Percentiles rank a stretch among this genome's conserved stretches.
phyloP scores from a whole-genome alignment of 2,888 invertebrate genomes.

The Cataglyphis cursor region DNA sequence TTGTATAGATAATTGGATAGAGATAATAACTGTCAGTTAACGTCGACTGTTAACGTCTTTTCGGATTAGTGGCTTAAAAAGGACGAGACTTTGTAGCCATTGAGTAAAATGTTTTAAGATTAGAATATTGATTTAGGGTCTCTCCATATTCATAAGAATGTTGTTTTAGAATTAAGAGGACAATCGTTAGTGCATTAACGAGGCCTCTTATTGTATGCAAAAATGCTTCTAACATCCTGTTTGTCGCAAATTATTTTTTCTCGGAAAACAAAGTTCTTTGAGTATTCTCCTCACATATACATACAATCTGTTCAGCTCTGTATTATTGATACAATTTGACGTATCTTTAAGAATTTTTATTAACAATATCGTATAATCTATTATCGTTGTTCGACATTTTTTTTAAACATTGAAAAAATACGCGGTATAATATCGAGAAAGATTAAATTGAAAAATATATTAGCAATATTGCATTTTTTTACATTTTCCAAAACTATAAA shows the following conservation, averaged over 20 bases:
- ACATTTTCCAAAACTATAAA: neutral
- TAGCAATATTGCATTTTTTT: neutral
- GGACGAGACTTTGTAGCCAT: constrained; percentile 33
- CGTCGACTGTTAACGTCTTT: neutral
- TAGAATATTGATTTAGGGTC: constrained; percentile 64
- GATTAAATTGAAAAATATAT: neutral
- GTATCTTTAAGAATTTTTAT: neutral
- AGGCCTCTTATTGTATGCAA: constrained; percentile 44
- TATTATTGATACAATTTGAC: neutral
- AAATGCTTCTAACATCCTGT: constrained; percentile 56
- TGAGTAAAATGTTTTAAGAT: constrained; percentile 62
- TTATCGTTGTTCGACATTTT: neutral
- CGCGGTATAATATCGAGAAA: neutral
- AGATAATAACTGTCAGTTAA: constrained; percentile 1
- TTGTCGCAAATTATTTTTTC: constrained; percentile 77
- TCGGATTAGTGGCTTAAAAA: constrained; percentile 41
- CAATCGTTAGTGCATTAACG: constrained; percentile 74
- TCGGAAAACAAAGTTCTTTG: constrained; percentile 45
- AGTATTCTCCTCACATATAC: constrained; percentile 38
- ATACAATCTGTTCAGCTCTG: constrained; percentile 31
- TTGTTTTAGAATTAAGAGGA: constrained; percentile 81
- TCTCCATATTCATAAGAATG: constrained; percentile 61
- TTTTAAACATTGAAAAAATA: neutral
- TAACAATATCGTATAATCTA: neutral
- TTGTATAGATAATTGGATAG: neutral